phyloP scores from a whole-genome alignment of 2,888 invertebrate species.

The Stenurella melanura region DNA sequence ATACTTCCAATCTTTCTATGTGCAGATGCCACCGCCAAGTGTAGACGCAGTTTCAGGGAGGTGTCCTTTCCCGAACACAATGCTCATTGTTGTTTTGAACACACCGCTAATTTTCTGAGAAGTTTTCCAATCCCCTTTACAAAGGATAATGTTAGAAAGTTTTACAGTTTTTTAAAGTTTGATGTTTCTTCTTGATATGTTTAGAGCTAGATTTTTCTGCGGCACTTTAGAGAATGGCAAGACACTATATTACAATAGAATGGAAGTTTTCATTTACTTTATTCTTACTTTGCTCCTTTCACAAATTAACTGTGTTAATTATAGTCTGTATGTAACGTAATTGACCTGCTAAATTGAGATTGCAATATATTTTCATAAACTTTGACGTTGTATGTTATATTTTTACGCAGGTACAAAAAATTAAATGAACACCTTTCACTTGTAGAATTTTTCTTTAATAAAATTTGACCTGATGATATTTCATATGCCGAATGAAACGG shows the following conservation, averaged over 20 bases:
- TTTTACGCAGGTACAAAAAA: no score
- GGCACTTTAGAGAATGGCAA: neutral
- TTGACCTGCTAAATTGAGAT: no score
- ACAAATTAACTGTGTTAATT: neutral
- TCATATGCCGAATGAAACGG: no score
- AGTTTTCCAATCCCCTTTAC: constrained; percentile 36
- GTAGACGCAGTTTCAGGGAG: neutral
- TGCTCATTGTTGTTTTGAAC: constrained; percentile 10
- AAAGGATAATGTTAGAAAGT: constrained; percentile 18
- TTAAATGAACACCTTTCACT: no score
- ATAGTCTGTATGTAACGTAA: no score
- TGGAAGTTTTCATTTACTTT: neutral
- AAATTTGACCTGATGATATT: no score
- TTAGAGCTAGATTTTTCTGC: neutral
- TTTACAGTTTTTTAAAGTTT: constrained; percentile 21
- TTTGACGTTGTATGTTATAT: no score
- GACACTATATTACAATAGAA: neutral
- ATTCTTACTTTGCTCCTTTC: neutral
- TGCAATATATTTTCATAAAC: no score
- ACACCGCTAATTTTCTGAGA: constrained; percentile 26
- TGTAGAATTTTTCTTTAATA: no score
- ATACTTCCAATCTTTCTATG: neutral
- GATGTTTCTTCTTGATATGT: constrained; percentile 15
- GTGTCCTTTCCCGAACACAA: constrained; percentile 8
- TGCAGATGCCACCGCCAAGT: neutral